Evolutionary conservation across 2,888 invertebrate species (phyloP), one percentile per base, ranked within the genome.

Genomic region (Agriotes lineatus): DNA sequence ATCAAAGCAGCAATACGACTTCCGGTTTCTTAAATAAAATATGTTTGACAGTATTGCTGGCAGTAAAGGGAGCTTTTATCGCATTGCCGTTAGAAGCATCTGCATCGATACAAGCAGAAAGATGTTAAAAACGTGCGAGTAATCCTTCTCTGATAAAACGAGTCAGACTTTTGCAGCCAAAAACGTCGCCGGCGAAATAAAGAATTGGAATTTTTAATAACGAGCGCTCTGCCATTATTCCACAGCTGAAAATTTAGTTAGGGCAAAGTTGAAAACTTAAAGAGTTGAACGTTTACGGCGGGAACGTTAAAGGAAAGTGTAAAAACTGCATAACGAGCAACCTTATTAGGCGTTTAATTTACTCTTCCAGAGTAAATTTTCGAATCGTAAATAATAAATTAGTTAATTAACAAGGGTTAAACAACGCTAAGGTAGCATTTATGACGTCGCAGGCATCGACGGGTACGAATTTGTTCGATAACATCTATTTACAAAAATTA

Each of bases 271-370:
- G 9, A 42, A 42, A 12, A 18, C 16, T 48, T 7, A 48, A 48
- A 14, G 45, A 5, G 45, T 14, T 16, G 14, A 10, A 10, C 9
- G 2, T 6, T 19, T 35, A 19, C 37, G 10, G 16, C n/a, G 39
- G 19, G 56, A 35, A 37, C 35, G 56, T 42, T 56, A 54, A 56
- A 39, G 19, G 12, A 22, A 45, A 30, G 56, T 22, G 56, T 45
- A 52, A 61, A 61, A 45, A 61, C 12, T 37, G 7, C 25, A 18
- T 45, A 57, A 56, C 30, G 44, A 64, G 33, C 54, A 56, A 64
- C 63, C 18, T 64, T 57, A 57, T 64, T 64, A 45, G 42, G 45
- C 20, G 56, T 64, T 44, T 56, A 64, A 64, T 64, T 64, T 56
- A 45, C 56, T 57, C 56, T 64, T 22, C 35, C 19, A 42, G 60